Conservation (phyloP, 2,888 invertebrate species). For the Oegoconia quadripuncta region DNA sequence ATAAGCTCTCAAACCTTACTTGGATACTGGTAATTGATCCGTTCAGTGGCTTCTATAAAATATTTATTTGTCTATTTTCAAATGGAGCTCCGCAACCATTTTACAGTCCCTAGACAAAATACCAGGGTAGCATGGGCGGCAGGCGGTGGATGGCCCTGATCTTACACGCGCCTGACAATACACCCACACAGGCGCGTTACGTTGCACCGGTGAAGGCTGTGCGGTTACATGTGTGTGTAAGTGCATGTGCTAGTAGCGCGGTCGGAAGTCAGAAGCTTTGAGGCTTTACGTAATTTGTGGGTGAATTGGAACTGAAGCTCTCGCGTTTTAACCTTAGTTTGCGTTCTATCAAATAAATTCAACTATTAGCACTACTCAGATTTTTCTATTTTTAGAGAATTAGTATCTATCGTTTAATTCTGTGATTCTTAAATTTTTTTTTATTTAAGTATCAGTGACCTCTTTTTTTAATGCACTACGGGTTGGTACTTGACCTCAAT, state of each 20-base stretch:
- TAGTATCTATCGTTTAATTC: too few relatives aligned
- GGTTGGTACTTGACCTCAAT: too few relatives aligned
- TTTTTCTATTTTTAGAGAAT: too few relatives aligned
- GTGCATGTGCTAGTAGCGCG: conserved; percentile 31
- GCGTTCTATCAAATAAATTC: conserved; percentile 42
- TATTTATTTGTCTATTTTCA: conserved; percentile 17
- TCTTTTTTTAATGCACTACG: too few relatives aligned
- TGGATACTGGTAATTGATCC: not conserved
- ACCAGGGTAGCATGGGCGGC: conserved; percentile 52
- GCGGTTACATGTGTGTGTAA: conserved; percentile 53
- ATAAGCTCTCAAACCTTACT: too few relatives aligned
- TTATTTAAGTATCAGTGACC: too few relatives aligned
- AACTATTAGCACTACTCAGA: too few relatives aligned
- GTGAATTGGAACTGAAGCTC: conserved; percentile 58
- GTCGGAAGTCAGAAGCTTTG: conserved; percentile 56
- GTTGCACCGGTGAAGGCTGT: conserved; percentile 63
- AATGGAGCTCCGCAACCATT: conserved; percentile 17
- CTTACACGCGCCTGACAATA: conserved; percentile 54
- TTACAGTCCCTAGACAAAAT: conserved; percentile 40
- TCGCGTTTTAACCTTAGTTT: conserved; percentile 41
- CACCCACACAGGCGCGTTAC: conserved; percentile 39
- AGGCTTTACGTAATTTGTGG: conserved; percentile 69
- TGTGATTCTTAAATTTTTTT: too few relatives aligned
- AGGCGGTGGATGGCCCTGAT: conserved; percentile 43
- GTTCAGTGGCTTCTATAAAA: not conserved